Base-by-base conservation (phyloP, 2,888 invertebrate species). In the Erebia epiphron region DNA sequence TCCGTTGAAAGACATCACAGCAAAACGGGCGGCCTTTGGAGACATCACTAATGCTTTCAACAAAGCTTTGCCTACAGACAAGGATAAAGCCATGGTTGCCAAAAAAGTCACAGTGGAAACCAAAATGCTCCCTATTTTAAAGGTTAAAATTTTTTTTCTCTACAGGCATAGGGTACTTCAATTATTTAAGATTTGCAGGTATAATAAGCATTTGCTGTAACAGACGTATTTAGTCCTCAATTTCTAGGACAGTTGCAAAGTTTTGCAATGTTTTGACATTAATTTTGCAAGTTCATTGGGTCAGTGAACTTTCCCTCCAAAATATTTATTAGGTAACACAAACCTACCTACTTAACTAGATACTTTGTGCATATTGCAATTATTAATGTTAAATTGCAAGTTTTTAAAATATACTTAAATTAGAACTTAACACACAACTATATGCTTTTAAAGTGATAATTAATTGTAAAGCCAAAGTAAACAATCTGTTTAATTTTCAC, bases 11-110 rank as follows among this genome's bases (percentile, higher is more conserved):
- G 96, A 96, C 83, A 95, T 95, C 77, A 95, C 94, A 66, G 94
- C 95, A 7, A 98, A 97, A 86, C 94, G 98, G 80, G 96, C 97
- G 57, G 98, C 98, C 3, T 95, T 98, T 82, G 97, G 97, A 73
- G 98, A 98, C 86, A 95, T 98, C 77, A 97, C 97, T 66, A 98
- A 97, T 89, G 96, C 95, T 75, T 87, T 91, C 77, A 89, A 91
- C 79, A 93, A 94, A 78, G 84, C 91, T 60, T 82, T 67, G 88
- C 82, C 16, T 65, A 87, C 87, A 71, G 90, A 91, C 65, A 89
- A 91, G 72, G 87, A 90, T 71, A 91, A 92, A 80, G 80, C 81
- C 74, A 83, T 86, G 81, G 83, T 84, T 67, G 79, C 90, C 60
- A 94, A 92, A 80, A 94, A 92, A 86, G 94, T 94, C 74, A 93